Base-by-base conservation (phyloP, 2,113 vertebrate species). In the Ornithorhynchus anatinus region DNA sequence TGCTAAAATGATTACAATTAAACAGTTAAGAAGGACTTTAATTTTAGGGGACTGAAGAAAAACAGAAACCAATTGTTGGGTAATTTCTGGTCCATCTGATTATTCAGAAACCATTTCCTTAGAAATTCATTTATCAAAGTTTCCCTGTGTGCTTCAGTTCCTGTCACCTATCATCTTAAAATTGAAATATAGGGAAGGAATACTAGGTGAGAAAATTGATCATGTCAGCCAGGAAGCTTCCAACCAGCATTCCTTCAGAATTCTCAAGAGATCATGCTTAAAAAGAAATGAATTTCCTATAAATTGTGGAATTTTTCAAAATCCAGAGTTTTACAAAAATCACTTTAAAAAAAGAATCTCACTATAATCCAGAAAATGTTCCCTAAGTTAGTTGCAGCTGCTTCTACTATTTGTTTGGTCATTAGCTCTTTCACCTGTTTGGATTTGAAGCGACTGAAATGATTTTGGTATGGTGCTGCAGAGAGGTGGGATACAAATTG, bases 171-270 rank as follows among this genome's bases (percentile, higher is more conserved):
- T 36, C 35, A 56, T 16, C 39, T 17, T 17, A 35, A 27, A 29
- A 56, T 10, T 16, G 69, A 3, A 61, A 59, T 64, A 29, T 12
- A 69, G 10, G 36, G 43, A 9, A 56, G 19, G 65, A 43, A 10
- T 67, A 59, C 64, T 76, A 27, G 32, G 44, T 56, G 17, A 20
- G 4, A 66, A 3, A 8, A 68, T 11, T 52, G 44, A 43, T 31
- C 11, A 15, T 37, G 37, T 68, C 40, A 71, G 60, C 59, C 60
- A 65, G 52, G 32, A 25, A 27, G 35, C 43, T 9, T 78, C 73
- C 59, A n/a, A 54, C 61, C 25, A 59, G 6, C 13, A 57, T 59
- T 80, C 61, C 68, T 53, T 20, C 48, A 15, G 58, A 60, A 59
- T 68, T 61, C 23, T 33, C 61, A 22, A 48, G 59, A 67, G 17